phyloP scores from a whole-genome alignment of 2,797 vertebrate species.

The Cynopterus sphinx region DNA sequence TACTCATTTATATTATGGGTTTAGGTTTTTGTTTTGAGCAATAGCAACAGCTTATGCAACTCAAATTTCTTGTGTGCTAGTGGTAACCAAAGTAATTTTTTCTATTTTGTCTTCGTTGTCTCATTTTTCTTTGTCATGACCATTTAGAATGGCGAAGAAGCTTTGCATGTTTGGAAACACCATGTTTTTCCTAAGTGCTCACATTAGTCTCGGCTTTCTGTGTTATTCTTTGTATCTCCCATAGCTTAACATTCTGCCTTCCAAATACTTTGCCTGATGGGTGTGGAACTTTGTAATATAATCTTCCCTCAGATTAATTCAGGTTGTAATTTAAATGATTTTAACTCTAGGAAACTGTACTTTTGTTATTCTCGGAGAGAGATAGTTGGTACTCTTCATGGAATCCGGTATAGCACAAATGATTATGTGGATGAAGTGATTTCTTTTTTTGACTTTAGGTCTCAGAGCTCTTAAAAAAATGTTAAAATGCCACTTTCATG shows the following conservation, averaged over 20 bases:
- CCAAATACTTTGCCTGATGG: background rate
- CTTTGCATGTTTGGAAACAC: background rate
- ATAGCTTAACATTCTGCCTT: slow-evolving; percentile 20
- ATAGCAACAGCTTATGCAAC: background rate
- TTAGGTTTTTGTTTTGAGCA: slow-evolving; percentile 12
- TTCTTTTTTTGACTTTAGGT: background rate
- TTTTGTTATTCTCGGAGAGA: background rate
- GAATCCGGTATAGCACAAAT: background rate
- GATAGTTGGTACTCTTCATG: background rate
- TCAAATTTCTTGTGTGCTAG: background rate
- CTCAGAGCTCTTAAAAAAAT: background rate
- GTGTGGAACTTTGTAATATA: background rate
- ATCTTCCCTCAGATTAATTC: background rate
- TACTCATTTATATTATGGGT: slow-evolving; percentile 9
- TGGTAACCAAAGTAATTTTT: slow-evolving; percentile 30
- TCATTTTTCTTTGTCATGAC: background rate
- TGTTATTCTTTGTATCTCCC: slow-evolving; percentile 16
- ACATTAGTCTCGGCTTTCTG: background rate
- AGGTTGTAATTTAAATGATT: background rate
- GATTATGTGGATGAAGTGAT: background rate
- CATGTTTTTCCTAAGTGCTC: background rate
- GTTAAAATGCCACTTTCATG: background rate
- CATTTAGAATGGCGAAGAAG: background rate
- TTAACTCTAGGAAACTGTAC: background rate
- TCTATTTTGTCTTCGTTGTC: background rate